A percentile compares a stretch with the other conserved stretches of the same genome.
phyloP scores from a whole-genome alignment of 2,113 vertebrate genomes.

The Pandion haliaetus region DNA sequence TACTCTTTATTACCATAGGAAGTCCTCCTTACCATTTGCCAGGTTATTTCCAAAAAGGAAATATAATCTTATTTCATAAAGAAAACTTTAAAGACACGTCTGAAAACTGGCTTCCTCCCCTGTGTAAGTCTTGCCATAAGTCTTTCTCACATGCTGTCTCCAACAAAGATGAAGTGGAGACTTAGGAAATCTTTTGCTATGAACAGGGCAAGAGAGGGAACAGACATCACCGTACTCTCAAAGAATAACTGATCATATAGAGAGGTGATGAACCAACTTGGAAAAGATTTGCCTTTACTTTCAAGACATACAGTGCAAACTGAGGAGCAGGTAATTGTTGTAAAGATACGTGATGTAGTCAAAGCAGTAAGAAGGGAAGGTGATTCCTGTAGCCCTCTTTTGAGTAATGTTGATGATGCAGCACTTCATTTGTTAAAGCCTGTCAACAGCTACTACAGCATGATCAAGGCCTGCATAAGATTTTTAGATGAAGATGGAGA shows the following conservation, averaged over 20 bases:
- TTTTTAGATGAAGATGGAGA: not conserved
- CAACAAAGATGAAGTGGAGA: not conserved
- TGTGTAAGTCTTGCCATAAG: not conserved
- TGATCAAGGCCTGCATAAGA: not conserved
- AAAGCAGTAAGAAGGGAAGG: not conserved
- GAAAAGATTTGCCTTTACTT: not conserved
- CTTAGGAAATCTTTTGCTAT: not conserved
- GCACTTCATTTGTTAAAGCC: not conserved
- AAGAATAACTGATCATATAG: not conserved
- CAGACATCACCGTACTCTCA: not conserved
- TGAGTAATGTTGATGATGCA: not conserved
- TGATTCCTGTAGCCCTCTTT: not conserved
- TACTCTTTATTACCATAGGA: not conserved
- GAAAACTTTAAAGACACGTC: not conserved
- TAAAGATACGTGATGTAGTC: not conserved
- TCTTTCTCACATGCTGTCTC: not conserved
- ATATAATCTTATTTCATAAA: not conserved
- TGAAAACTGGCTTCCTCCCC: not conserved
- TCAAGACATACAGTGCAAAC: not conserved
- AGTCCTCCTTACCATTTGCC: not conserved
- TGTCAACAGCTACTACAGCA: not conserved
- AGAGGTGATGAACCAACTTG: not conserved
- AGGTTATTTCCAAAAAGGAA: not conserved
- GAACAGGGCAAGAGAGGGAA: not conserved
- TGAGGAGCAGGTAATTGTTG: not conserved